phyloP scores from a whole-genome alignment of 1,140 invertebrate species.

The Trachymyrmex cornetzi region DNA sequence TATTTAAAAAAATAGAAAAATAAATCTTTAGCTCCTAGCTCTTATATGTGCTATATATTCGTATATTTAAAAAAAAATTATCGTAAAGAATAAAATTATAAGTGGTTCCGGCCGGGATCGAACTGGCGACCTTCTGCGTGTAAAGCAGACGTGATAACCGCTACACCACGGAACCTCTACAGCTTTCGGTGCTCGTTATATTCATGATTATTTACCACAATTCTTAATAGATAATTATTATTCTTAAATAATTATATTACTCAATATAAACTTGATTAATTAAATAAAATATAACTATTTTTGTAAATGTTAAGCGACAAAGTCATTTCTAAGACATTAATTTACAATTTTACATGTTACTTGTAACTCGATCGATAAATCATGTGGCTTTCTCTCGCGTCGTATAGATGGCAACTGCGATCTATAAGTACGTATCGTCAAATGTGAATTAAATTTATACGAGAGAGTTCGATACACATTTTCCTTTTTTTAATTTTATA shows the following conservation, averaged over 20 bases:
- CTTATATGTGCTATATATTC: background rate
- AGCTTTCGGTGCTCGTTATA: background rate
- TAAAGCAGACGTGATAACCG: conserved; percentile 87
- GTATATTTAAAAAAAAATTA: background rate
- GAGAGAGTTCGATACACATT: background rate
- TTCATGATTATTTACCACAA: background rate
- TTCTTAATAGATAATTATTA: background rate
- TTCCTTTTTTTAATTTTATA: conserved; percentile 11
- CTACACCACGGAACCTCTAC: conserved; percentile 80
- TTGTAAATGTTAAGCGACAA: background rate
- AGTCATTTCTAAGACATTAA: background rate
- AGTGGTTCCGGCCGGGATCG: conserved; percentile 92
- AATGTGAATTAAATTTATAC: background rate
- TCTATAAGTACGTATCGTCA: background rate
- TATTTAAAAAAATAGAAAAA: background rate
- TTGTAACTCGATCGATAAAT: conserved; percentile 33
- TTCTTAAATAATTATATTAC: background rate
- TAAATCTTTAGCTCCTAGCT: background rate
- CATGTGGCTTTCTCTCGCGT: background rate
- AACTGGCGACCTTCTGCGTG: conserved; percentile 94
- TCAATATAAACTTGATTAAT: background rate
- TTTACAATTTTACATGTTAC: background rate
- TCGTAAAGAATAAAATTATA: conserved; percentile 45
- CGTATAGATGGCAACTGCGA: conserved; percentile 43
- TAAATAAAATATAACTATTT: background rate